Conservation (phyloP, 1,140 invertebrate species). For the Gryllus bimaculatus region DNA sequence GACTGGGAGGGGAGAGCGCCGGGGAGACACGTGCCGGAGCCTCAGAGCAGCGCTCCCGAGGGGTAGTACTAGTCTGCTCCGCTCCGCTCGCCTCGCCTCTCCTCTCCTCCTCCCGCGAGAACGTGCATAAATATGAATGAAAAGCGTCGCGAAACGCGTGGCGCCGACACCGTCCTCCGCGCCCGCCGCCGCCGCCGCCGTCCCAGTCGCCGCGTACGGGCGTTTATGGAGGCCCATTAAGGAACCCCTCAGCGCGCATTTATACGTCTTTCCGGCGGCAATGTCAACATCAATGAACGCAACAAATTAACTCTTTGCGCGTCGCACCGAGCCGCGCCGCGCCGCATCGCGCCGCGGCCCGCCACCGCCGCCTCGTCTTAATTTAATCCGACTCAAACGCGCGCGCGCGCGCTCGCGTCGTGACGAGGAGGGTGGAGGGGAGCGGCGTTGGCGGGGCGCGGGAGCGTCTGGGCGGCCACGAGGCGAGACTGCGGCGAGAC, state of each 20-base stretch:
- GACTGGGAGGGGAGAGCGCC: background rate
- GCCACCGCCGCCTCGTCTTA: background rate
- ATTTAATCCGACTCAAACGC: background rate
- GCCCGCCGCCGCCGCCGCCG: no score
- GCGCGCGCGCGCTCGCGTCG: background rate
- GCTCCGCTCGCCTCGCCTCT: background rate
- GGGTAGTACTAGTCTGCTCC: no score
- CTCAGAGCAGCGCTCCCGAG: no score
- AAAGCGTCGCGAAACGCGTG: background rate
- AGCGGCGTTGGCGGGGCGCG: no score
- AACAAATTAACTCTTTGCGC: background rate
- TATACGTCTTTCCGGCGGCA: background rate
- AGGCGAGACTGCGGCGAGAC: no score
- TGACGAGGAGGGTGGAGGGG: background rate
- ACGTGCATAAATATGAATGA: slow-evolving; percentile 1
- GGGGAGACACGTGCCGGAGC: background rate
- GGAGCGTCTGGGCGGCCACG: no score
- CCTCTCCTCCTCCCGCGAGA: no score
- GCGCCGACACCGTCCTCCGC: background rate
- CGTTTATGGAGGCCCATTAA: background rate
- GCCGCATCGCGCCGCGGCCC: no score
- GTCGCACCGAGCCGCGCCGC: no score
- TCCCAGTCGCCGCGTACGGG: background rate
- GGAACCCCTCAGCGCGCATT: background rate
- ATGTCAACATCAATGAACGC: background rate